phyloP scores from a whole-genome alignment of 2,113 vertebrate species.

The Mesembrinibis cayennensis region DNA sequence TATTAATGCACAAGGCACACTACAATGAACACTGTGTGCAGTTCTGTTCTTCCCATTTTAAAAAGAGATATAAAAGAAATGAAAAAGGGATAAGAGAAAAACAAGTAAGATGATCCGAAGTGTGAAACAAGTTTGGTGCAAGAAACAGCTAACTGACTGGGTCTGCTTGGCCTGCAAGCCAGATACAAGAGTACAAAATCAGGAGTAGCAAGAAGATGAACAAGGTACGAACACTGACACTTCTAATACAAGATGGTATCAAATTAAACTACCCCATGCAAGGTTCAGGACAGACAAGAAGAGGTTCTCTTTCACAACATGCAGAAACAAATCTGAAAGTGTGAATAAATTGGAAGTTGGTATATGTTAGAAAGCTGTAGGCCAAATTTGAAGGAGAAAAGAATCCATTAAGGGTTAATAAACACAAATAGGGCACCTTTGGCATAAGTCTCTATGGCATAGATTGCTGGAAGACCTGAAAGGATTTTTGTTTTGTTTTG shows the following conservation, averaged over 20 bases:
- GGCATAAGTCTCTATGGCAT: neutral
- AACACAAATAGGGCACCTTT: neutral
- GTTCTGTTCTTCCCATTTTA: neutral
- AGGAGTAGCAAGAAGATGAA: neutral
- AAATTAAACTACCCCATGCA: neutral
- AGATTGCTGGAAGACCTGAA: neutral
- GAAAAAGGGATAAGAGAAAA: neutral
- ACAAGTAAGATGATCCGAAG: neutral
- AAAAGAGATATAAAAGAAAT: neutral
- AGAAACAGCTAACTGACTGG: neutral
- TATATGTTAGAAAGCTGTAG: neutral
- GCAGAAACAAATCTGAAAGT: neutral
- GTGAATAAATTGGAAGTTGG: neutral
- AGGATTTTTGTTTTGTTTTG: neutral
- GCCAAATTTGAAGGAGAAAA: neutral
- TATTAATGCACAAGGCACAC: neutral
- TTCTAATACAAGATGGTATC: neutral
- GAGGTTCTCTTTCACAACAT: neutral
- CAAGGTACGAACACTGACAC: fast-evolving
- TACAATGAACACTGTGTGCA: neutral
- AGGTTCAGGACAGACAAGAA: neutral
- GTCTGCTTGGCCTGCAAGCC: neutral
- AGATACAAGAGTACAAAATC: neutral
- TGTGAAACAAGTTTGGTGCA: neutral
- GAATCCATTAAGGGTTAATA: neutral